Evolutionary conservation across 1,140 invertebrate species (phyloP).

Genomic region (Anadara kagoshimensis): DNA sequence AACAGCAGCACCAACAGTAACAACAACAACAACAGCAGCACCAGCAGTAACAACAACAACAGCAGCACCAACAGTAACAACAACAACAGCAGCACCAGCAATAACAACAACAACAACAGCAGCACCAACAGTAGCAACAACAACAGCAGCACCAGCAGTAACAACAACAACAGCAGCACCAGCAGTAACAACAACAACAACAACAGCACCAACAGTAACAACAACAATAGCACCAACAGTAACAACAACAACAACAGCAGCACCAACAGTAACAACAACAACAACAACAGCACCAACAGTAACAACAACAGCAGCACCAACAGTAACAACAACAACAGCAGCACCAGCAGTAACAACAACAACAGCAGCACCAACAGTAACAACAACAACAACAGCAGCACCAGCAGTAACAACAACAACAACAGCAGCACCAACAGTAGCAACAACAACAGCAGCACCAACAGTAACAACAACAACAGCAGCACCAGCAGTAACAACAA

Average conservation of each 20-base stretch:
- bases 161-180: background rate
- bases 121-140: background rate
- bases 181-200: background rate
- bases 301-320: background rate
- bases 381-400: background rate
- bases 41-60: background rate
- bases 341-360: background rate
- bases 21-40: background rate
- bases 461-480: background rate
- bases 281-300: conserved; percentile 1
- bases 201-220: background rate
- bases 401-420: background rate
- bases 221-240: background rate
- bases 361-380: conserved; percentile 1
- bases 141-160: background rate
- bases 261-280: background rate
- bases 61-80: background rate
- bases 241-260: background rate
- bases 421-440: background rate
- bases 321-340: background rate
- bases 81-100: background rate
- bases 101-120: background rate
- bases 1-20: background rate
- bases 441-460: background rate
- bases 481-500: background rate